Evolutionary conservation across 2,113 vertebrate species (phyloP).

Genomic region (Syngnathus typhle): DNA sequence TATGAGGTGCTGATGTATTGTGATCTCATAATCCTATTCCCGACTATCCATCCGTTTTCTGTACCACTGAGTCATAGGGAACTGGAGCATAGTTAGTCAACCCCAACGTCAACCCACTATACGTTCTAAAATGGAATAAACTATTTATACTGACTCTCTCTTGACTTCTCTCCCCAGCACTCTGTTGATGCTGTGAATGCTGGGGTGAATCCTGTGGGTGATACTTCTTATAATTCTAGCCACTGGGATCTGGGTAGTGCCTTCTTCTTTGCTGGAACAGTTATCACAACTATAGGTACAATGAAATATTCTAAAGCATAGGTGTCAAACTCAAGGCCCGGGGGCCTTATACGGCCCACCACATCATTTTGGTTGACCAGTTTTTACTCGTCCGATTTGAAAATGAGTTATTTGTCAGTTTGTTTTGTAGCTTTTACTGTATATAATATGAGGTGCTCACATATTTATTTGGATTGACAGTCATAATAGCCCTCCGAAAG

Average conservation of each 20-base stretch:
- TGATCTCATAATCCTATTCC: not conserved
- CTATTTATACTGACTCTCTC: slow-evolving; percentile 13
- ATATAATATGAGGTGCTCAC: too few relatives aligned
- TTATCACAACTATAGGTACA: slow-evolving; percentile 98
- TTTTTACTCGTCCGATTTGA: too few relatives aligned
- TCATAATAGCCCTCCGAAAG: too few relatives aligned
- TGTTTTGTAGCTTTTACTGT: too few relatives aligned
- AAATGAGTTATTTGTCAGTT: too few relatives aligned
- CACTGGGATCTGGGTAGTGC: slow-evolving; percentile 96
- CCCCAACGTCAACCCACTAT: not conserved
- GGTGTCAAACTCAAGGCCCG: too few relatives aligned
- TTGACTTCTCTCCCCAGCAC: slow-evolving; percentile 69
- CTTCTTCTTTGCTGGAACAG: slow-evolving; percentile 98
- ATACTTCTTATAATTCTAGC: slow-evolving; percentile 87
- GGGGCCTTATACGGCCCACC: too few relatives aligned
- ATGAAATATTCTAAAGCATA: not conserved
- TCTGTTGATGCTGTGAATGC: slow-evolving; percentile 88
- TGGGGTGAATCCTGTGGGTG: slow-evolving; percentile 89
- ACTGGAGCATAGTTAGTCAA: too few relatives aligned
- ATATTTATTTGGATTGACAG: too few relatives aligned
- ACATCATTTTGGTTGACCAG: too few relatives aligned
- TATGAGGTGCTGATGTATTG: not conserved
- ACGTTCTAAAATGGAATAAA: not conserved
- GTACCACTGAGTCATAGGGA: not conserved
- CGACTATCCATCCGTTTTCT: not conserved